Evolutionary conservation across 1,140 invertebrate species (phyloP), one percentile per base, ranked within the genome.

Genomic region (Rhizoglyphus robini): DNA sequence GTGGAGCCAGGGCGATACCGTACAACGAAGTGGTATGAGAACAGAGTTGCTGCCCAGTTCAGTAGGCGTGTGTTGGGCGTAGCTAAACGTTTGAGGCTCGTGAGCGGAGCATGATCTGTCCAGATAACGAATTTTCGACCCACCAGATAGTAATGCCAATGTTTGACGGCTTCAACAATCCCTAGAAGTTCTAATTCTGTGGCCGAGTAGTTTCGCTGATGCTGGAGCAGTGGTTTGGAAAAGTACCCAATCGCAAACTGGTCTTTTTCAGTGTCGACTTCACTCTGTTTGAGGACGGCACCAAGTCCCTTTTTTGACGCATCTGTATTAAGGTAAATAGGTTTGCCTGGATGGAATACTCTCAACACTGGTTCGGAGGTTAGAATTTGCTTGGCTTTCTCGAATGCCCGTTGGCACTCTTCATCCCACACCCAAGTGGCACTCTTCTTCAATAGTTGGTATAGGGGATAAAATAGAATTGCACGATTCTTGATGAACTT

Each of bases 121-220:
- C 73, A 36, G 15, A 80, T 69, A 3, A 67, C 69, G 58, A 80
- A 77, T 20, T 70, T 61, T 4, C 72, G 62, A 5, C 76, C 78
- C 68, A 73, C 78, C 4, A 80, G 51, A 67, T 79, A 82, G 48
- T 80, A 69, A 61, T 81, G 76, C 67, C 81, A 81, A 65, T 77
- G 68, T 74, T 72, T 69, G 57, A 79, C 65, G 20, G 75, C 77
- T 71, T 74, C 79, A 47, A 80, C 67, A 38, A 82, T 75, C 3
- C 75, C 73, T 11, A 79, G 70, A 0, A 73, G 78, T 71, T 83
- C 81, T 68, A 77, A 78, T 47, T 83, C 79, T 3, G 80, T 71
- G 64, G 80, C 76, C n/a, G 73, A 71, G 69, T 81, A 83, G 13
- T 77, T 77, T 66, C 71, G 68, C 70, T 83, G 78, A n/a, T 76